Conservation (phyloP, 2,113 vertebrate species). For the Nannospalax galili region DNA sequence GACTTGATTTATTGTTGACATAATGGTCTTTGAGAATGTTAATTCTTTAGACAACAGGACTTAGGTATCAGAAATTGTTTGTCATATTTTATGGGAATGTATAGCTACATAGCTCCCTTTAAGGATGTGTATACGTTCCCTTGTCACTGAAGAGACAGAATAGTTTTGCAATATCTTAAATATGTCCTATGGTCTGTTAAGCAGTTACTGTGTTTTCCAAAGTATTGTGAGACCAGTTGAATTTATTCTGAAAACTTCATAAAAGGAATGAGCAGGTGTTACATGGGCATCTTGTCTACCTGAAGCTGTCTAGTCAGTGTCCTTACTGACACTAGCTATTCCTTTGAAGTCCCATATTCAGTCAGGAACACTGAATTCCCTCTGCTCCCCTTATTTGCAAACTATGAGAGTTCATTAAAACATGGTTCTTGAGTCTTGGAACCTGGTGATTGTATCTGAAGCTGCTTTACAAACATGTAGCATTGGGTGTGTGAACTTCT, state of each 20-base stretch:
- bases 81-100: constrained; percentile 8
- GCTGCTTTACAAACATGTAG: background rate
- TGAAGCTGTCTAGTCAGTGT: background rate
- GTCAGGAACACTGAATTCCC: background rate
- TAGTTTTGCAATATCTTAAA: background rate
- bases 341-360: constrained; percentile 41
- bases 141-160: background rate
- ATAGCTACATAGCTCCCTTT: constrained; percentile 32
- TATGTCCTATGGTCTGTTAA: background rate
- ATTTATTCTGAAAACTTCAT: background rate
- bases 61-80: constrained; percentile 34
- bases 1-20: background rate
- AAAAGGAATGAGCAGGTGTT: background rate
- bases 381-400: background rate
- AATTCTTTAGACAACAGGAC: constrained; percentile 53
- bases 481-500: background rate
- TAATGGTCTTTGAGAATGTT: constrained; percentile 39
- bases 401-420: background rate
- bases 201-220: background rate
- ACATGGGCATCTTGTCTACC: background rate
- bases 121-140: background rate
- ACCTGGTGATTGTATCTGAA: background rate
- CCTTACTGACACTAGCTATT: background rate
- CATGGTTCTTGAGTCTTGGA: background rate
- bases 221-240: background rate